These are phyloP conservation scores for Neodiprion virginianus DNA, from an alignment of 1,140 invertebrate species.

Conservation along the genomic window DNA sequence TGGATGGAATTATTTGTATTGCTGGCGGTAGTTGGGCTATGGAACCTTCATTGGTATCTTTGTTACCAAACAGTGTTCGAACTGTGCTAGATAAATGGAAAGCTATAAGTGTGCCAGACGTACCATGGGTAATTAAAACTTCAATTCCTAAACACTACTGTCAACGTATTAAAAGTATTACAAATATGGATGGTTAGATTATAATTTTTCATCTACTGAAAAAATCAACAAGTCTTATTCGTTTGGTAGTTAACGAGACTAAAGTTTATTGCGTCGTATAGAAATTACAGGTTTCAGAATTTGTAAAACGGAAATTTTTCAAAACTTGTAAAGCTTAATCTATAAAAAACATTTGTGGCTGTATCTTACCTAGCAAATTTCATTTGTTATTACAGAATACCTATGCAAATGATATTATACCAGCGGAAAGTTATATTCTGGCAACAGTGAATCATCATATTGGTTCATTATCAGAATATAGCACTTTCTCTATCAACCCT, in stretches of 20 bases:
- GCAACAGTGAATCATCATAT: constrained; percentile 67
- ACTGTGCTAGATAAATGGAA: constrained; percentile 73
- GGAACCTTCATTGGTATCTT: constrained; percentile 63
- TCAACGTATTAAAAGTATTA: background rate
- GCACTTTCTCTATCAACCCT: constrained; percentile 69
- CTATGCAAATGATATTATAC: constrained; percentile 80
- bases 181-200: constrained; percentile 5
- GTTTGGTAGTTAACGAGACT: too few relatives aligned
- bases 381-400: constrained; percentile 65
- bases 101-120: constrained; percentile 59
- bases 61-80: constrained; percentile 66
- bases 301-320: too few relatives aligned
- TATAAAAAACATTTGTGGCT: constrained; percentile 1
- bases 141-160: background rate
- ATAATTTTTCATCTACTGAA: background rate
- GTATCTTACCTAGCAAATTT: constrained; percentile 6
- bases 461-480: constrained; percentile 64
- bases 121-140: constrained; percentile 55
- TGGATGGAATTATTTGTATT: constrained; percentile 69
- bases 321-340: too few relatives aligned
- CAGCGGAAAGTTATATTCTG: constrained; percentile 80
- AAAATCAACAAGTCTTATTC: too few relatives aligned
- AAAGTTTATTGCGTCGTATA: too few relatives aligned
- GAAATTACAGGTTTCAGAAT: too few relatives aligned
- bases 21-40: constrained; percentile 65